A percentile compares a stretch with the other conserved stretches of the same genome.
These are phyloP conservation scores for Lucilia sericata DNA, from an alignment of 1,140 invertebrate species.

Conservation along the genomic window DNA sequence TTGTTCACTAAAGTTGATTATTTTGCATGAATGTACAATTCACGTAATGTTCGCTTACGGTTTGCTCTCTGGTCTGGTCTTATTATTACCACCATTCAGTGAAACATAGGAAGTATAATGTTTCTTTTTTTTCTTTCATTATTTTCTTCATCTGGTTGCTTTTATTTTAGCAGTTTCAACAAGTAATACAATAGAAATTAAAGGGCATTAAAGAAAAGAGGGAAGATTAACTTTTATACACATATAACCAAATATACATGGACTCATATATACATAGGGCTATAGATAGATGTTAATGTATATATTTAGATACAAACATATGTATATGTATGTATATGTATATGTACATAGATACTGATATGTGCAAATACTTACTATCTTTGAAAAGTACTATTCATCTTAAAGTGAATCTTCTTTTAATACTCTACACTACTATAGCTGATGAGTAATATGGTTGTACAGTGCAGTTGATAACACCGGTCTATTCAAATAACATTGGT, in stretches of 20 bases:
- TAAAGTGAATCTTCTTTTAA: neutral
- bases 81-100: neutral
- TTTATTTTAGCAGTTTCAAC: neutral
- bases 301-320: too few species aligned
- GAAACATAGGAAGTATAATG: constrained; percentile 4
- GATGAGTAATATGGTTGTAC: too few species aligned
- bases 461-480: too few species aligned
- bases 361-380: neutral
- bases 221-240: neutral
- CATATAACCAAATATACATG: neutral
- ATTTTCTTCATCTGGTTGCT: constrained; percentile 6
- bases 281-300: neutral
- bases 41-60: constrained; percentile 22
- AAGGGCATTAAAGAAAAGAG: constrained; percentile 23
- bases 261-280: neutral
- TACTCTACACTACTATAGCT: too few species aligned
- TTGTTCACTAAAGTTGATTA: constrained; percentile 5
- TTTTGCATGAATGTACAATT: constrained; percentile 20
- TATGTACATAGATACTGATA: neutral
- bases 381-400: neutral
- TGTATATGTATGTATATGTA: too few species aligned
- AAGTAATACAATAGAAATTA: constrained; percentile 22
- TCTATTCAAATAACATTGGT: too few species aligned
- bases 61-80: neutral
- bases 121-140: constrained; percentile 4